Evolutionary conservation across 2,797 vertebrate species (phyloP).

Genomic region (Poecilia gillii): DNA sequence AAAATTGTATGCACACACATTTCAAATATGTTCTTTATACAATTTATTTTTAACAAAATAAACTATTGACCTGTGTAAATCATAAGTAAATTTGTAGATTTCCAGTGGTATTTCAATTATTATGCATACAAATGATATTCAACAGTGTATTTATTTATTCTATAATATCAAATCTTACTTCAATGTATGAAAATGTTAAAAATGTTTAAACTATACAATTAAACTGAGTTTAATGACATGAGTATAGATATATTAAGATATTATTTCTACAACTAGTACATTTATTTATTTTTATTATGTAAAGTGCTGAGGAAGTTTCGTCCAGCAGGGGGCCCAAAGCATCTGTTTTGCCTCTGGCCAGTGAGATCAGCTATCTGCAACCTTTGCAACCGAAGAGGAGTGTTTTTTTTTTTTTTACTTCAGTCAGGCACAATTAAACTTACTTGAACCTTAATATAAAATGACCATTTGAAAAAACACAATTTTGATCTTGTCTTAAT

Average conservation of each 20-base stretch:
- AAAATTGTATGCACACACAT: not conserved
- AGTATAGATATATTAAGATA: not conserved
- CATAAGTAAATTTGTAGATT: not conserved
- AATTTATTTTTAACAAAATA: not conserved
- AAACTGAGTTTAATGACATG: not conserved
- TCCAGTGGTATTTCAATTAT: not conserved
- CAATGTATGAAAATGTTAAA: not conserved
- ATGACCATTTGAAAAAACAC: not conserved
- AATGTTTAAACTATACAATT: not conserved
- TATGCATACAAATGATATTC: not conserved
- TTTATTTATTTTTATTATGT: not conserved
- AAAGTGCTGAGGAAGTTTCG: not conserved
- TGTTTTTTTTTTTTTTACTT: not conserved
- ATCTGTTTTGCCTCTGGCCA: not conserved
- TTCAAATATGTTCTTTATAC: not conserved
- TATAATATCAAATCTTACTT: not conserved
- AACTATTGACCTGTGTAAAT: not conserved
- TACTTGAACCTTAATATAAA: not conserved
- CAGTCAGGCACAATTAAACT: not conserved
- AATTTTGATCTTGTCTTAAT: not conserved
- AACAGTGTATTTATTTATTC: not conserved
- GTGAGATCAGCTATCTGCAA: not conserved
- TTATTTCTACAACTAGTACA: not conserved
- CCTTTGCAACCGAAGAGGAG: not conserved
- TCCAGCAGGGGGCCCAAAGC: conserved; percentile 1